Base-by-base conservation (phyloP, 1,140 invertebrate species). In the Drosophila tropicalis region DNA sequence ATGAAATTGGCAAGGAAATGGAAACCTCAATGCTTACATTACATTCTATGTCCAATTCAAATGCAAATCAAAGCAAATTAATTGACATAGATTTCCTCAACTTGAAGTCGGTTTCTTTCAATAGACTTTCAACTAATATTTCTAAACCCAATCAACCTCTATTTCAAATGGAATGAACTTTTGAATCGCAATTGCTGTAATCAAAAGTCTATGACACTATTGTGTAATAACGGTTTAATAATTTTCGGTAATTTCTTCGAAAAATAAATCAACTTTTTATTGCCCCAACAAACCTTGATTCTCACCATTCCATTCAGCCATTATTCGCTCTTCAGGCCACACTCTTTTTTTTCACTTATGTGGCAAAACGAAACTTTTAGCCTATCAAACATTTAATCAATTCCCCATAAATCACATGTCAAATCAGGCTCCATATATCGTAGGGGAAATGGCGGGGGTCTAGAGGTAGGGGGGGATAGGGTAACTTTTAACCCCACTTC, bases 391-490 rank as follows among this genome's bases (percentile, higher is more conserved):
- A 79, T 82, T 86, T 83, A 79, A 86, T 87, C 75, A 86, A 87
- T 83, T 86, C 76, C 63, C 69, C 76, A 87, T 82, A 86, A 87
- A 87, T 87, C 82, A 82, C 58, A 69, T 68, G 69, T 58, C 79
- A 76, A 86, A 70, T 79, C 72, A 80, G 70, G 56, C 62, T 83
- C 55, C 55, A 72, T 70, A 72, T 70, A 57, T 79, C 62, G 44
- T 9, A 17, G 15, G 7, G 7, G 6, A 5, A 44, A 44, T 36
- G 34, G 6, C 2, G 44, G 34, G 34, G 9, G 7, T 36, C 34
- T 17, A 15, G 44, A 12, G 5, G n/a, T 6, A 15, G 41, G 41
- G 13, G 40, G 12, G n/a, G 22, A 25, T 69, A 68, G 54, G 55
- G 29, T 29, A 29, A 29, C 32, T 36, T 61, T 29, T 41, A n/a